Evolutionary conservation across 2,797 vertebrate genomes (phyloP).

Genomic region (Mastacembelus armatus): DNA sequence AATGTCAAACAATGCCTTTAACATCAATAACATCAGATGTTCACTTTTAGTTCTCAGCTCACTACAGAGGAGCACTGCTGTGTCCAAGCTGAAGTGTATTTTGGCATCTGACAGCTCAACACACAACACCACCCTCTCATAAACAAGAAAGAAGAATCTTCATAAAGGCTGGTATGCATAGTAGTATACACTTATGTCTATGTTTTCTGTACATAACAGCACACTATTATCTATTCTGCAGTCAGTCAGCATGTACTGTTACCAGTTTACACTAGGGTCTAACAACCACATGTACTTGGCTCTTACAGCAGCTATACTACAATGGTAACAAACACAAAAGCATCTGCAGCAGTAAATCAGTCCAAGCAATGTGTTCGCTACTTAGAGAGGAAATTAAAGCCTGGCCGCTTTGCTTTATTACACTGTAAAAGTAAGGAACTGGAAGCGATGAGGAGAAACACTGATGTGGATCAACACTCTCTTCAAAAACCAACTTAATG

Average conservation of each 20-base stretch:
- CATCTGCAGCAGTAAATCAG: constrained; percentile 14
- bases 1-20: not conserved
- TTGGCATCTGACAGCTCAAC: constrained; percentile 62
- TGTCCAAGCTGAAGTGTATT: constrained; percentile 34
- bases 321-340: constrained; percentile 38
- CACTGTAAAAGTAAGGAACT: not conserved
- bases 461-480: constrained; percentile 16
- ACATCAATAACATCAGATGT: constrained; percentile 5
- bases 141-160: constrained; percentile 55
- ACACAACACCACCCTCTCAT: constrained; percentile 29
- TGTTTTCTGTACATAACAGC: constrained; percentile 19
- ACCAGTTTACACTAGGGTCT: constrained; percentile 25
- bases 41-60: constrained; percentile 30
- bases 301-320: constrained; percentile 40
- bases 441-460: constrained; percentile 12
- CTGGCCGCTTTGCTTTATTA: constrained; percentile 3
- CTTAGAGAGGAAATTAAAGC: not conserved
- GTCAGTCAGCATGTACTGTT: constrained; percentile 21
- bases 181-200: constrained; percentile 49
- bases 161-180: constrained; percentile 71
- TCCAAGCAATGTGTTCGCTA: constrained; percentile 3
- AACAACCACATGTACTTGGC: constrained; percentile 34
- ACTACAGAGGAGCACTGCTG: constrained; percentile 4
- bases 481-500: constrained; percentile 4
- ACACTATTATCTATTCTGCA: constrained; percentile 31